Conservation (phyloP, 2,888 invertebrate genomes). For the Cosmia pyralina region DNA sequence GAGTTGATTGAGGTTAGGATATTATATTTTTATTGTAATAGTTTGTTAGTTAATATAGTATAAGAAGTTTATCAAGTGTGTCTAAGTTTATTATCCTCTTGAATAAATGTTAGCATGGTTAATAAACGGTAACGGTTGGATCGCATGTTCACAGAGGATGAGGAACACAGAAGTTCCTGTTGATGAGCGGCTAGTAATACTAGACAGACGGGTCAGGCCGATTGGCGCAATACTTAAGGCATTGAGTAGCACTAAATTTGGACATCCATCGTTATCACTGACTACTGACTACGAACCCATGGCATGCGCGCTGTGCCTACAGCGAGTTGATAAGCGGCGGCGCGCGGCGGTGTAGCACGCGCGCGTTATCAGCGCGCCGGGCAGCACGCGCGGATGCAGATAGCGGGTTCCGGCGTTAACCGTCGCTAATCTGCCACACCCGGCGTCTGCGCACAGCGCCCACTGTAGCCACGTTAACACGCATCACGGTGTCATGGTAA, state of each 20-base stretch:
- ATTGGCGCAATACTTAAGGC: not conserved
- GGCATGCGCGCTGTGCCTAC: constrained; percentile 46
- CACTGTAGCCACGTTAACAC: not conserved
- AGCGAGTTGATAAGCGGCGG: constrained; percentile 43
- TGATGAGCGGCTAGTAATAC: not conserved
- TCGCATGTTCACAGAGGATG: not conserved
- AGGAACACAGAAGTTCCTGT: not conserved
- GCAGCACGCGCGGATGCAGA: constrained; percentile 65
- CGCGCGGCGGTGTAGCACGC: constrained; percentile 45
- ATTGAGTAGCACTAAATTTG: not conserved
- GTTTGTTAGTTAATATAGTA: too few species aligned
- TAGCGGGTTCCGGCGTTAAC: constrained; percentile 59
- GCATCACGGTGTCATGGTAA: not conserved
- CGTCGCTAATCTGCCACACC: constrained; percentile 39
- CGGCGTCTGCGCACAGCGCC: not conserved
- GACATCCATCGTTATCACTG: not conserved
- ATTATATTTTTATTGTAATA: too few species aligned
- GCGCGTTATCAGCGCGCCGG: constrained; percentile 54
- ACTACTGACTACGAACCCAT: not conserved
- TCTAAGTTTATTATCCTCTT: too few species aligned
- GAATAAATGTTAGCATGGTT: not conserved
- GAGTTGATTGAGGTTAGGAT: too few species aligned
- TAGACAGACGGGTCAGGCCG: too few species aligned
- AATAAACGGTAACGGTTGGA: not conserved
- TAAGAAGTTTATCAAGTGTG: too few species aligned